phyloP scores from a whole-genome alignment of 2,888 invertebrate species.

The Prosapia bicincta region DNA sequence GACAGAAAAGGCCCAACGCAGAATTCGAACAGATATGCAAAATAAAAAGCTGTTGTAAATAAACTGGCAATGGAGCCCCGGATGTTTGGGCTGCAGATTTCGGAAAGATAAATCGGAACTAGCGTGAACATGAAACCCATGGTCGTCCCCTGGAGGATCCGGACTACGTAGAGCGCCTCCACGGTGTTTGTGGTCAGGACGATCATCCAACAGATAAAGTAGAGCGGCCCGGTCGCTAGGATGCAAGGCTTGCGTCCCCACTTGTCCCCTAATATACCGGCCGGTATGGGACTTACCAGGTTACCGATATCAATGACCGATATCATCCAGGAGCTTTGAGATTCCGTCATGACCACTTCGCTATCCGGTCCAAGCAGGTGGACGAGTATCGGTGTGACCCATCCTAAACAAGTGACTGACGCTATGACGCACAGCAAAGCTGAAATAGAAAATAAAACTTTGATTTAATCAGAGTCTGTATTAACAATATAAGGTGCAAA shows the following conservation, averaged over 20 bases:
- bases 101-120: neutral
- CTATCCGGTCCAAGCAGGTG: neutral
- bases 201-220: neutral
- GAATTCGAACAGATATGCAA: neutral
- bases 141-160: neutral
- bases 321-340: neutral
- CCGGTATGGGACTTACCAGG: neutral
- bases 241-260: neutral
- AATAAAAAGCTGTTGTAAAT: neutral
- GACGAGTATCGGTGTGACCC: neutral
- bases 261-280: neutral
- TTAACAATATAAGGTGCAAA: too few relatives aligned
- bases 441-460: neutral
- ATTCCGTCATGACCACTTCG: neutral
- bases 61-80: neutral
- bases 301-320: neutral
- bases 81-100: neutral
- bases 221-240: neutral
- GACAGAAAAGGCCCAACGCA: neutral
- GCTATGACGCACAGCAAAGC: neutral
- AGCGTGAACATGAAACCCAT: neutral
- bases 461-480: too few relatives aligned
- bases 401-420: neutral
- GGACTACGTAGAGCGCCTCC: neutral
- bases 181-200: neutral